These are phyloP conservation scores for Pachycephala philippinensis DNA, from an alignment of 2,113 vertebrate genomes.

Conservation along the genomic window DNA sequence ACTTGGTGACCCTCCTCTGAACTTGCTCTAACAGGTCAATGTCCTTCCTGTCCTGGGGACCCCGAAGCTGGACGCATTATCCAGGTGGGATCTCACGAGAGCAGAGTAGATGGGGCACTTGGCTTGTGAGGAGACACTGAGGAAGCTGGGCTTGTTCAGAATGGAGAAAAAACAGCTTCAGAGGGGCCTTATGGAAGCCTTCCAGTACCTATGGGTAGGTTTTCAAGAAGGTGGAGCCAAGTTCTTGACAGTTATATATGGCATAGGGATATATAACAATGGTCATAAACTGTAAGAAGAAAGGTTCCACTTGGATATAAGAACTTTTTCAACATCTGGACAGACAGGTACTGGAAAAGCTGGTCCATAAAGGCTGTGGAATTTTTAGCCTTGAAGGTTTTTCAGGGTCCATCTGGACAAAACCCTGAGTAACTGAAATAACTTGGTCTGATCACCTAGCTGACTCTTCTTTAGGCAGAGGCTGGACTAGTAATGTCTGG, in stretches of 20 bases:
- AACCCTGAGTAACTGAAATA: background rate
- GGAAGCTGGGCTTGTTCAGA: background rate
- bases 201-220: background rate
- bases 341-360: background rate
- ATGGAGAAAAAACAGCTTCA: background rate
- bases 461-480: background rate
- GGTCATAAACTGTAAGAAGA: background rate
- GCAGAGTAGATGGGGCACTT: background rate
- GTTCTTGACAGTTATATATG: background rate
- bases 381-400: background rate
- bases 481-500: background rate
- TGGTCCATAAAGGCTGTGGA: background rate
- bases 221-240: background rate
- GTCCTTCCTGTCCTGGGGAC: background rate
- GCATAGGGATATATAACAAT: background rate
- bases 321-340: background rate
- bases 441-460: background rate
- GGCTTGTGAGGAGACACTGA: background rate
- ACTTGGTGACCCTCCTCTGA: background rate
- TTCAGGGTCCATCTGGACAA: background rate
- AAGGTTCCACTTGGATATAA: background rate
- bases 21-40: background rate
- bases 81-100: background rate
- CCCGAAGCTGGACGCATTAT: background rate
- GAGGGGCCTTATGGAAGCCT: background rate